These are phyloP conservation scores for Bos javanicus DNA, from an alignment of 2,113 vertebrate genomes.

Conservation along the genomic window DNA sequence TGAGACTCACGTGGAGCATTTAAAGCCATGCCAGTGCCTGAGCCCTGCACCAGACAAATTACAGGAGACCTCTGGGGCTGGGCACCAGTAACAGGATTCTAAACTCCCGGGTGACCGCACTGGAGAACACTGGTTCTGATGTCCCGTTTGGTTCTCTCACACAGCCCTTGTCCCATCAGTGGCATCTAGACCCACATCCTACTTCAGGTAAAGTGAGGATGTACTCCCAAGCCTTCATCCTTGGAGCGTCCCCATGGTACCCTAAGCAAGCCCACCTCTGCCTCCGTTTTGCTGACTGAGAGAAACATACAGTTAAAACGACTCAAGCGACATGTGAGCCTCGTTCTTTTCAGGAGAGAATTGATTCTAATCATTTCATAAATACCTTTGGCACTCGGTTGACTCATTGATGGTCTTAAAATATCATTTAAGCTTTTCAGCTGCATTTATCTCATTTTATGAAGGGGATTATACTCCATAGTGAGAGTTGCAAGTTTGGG, in stretches of 20 bases:
- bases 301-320: not conserved
- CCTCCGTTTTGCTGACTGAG: not conserved
- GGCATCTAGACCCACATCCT: accelerated
- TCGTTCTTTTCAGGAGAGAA: not conserved
- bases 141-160: accelerated
- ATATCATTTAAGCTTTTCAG: not conserved
- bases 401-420: not conserved
- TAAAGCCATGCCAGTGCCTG: accelerated
- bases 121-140: accelerated
- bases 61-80: accelerated
- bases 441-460: not conserved
- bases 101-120: accelerated
- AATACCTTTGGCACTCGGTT: not conserved
- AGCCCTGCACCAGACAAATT: accelerated
- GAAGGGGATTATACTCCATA: not conserved
- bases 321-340: accelerated
- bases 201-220: accelerated
- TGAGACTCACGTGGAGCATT: accelerated
- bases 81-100: accelerated
- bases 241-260: accelerated
- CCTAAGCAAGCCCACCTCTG: no score
- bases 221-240: accelerated
- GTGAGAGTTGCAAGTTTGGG: not conserved
- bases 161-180: accelerated
- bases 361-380: no score